Evolutionary conservation across 2,113 vertebrate species (phyloP).

Genomic region (Oryzias javanicus): DNA sequence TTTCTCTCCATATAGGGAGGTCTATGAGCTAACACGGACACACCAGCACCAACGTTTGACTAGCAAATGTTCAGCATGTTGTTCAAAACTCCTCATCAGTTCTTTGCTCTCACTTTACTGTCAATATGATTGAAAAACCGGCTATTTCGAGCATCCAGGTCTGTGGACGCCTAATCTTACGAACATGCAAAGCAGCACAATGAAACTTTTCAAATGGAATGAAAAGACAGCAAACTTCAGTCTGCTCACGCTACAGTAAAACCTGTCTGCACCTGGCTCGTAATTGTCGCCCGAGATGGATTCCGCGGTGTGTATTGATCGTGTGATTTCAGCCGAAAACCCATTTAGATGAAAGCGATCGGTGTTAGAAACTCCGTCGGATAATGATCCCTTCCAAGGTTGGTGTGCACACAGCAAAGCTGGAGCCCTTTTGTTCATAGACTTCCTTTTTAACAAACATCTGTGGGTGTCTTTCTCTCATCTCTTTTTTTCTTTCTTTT

Average conservation of each 20-base stretch:
- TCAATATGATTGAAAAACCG: too few relatives aligned
- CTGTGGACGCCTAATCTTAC: too few relatives aligned
- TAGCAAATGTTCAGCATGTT: too few relatives aligned
- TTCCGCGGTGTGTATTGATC: constrained; percentile 34
- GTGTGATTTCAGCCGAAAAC: constrained; percentile 6
- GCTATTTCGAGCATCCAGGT: too few relatives aligned
- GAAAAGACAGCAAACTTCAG: neutral
- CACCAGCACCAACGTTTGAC: too few relatives aligned
- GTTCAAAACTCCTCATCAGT: too few relatives aligned
- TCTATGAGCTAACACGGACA: too few relatives aligned
- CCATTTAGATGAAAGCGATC: constrained; percentile 32
- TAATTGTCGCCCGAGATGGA: constrained; percentile 36
- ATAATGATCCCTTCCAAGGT: constrained; percentile 23
- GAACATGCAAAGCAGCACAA: too few relatives aligned
- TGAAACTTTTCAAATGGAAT: too few relatives aligned
- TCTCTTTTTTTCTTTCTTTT: neutral
- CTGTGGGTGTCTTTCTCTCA: neutral
- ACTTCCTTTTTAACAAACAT: constrained; percentile 13
- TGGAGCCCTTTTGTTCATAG: constrained; percentile 42
- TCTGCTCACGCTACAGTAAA: constrained; percentile 27
- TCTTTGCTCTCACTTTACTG: too few relatives aligned
- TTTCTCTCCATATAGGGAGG: too few relatives aligned
- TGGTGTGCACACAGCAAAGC: constrained; percentile 32
- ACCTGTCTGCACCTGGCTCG: constrained; percentile 31
- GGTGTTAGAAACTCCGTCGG: constrained; percentile 13